These are phyloP conservation scores for Glyptemys insculpta DNA, from an alignment of 2,797 vertebrate species.

Conservation along the genomic window DNA sequence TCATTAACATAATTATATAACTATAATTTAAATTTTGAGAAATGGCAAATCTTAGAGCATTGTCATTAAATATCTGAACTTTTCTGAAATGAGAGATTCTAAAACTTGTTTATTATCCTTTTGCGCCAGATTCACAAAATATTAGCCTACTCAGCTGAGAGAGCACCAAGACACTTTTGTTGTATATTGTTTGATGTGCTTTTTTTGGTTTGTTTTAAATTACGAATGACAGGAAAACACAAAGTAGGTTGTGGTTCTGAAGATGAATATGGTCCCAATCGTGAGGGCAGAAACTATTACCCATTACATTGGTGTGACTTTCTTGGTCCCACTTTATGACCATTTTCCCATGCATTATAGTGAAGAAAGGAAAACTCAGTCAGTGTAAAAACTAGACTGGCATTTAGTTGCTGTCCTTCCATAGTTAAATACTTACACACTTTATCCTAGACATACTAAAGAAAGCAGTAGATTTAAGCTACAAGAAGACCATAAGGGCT, in stretches of 20 bases:
- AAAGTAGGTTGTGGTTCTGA: not conserved
- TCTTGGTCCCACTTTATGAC: constrained; percentile 1
- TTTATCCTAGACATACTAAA: not conserved
- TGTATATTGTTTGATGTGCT: not conserved
- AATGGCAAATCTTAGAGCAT: not conserved
- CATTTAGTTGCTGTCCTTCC: not conserved
- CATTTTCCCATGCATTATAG: not conserved
- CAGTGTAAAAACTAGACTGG: not conserved
- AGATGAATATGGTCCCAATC: not conserved
- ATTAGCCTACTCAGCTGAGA: not conserved
- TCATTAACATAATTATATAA: not conserved
- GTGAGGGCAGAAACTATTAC: not conserved
- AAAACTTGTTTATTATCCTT: not conserved
- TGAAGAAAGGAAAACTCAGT: not conserved
- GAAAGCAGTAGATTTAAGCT: not conserved
- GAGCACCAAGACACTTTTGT: not conserved
- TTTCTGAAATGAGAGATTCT: not conserved
- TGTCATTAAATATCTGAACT: not conserved
- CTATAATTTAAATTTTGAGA: not conserved
- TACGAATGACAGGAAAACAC: not conserved
- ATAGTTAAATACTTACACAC: not conserved
- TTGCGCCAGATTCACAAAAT: not conserved
- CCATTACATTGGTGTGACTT: not conserved
- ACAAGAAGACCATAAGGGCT: not conserved
- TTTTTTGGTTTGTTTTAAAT: not conserved